Conservation (phyloP, 2,888 invertebrate genomes). For the Gibbula magus region DNA sequence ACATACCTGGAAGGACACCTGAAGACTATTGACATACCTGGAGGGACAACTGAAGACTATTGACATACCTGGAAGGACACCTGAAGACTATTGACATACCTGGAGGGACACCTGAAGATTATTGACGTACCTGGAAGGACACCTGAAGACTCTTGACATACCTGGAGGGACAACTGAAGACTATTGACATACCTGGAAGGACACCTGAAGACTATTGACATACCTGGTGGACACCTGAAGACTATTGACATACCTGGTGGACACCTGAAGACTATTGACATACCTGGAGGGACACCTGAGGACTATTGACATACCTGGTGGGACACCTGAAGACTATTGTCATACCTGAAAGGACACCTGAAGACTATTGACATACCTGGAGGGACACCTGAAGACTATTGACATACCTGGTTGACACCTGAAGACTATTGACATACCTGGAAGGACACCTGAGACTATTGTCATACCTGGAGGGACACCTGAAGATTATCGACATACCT, state of each 20-base stretch:
- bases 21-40: too few species aligned
- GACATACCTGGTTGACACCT: too few species aligned
- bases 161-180: too few species aligned
- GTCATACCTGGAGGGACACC: conserved; percentile 67
- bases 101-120: conserved; percentile 64
- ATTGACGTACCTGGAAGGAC: conserved; percentile 64
- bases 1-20: conserved; percentile 68
- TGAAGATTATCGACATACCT: conserved; percentile 56
- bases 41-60: too few species aligned
- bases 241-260: too few species aligned
- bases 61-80: conserved; percentile 66
- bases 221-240: conserved; percentile 68
- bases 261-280: conserved; percentile 11
- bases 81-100: conserved; percentile 57
- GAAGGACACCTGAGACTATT: conserved; percentile 60
- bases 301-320: conserved; percentile 62
- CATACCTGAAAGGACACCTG: conserved; percentile 68
- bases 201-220: conserved; percentile 48
- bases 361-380: conserved; percentile 59
- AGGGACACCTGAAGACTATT: conserved; percentile 65
- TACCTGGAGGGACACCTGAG: conserved; percentile 69
- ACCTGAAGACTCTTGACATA: too few species aligned
- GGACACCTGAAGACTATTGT: conserved; percentile 50
- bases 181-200: conserved; percentile 63
- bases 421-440: conserved; percentile 56